Conservation (phyloP, 2,797 vertebrate genomes). For the Rachycentron canadum region DNA sequence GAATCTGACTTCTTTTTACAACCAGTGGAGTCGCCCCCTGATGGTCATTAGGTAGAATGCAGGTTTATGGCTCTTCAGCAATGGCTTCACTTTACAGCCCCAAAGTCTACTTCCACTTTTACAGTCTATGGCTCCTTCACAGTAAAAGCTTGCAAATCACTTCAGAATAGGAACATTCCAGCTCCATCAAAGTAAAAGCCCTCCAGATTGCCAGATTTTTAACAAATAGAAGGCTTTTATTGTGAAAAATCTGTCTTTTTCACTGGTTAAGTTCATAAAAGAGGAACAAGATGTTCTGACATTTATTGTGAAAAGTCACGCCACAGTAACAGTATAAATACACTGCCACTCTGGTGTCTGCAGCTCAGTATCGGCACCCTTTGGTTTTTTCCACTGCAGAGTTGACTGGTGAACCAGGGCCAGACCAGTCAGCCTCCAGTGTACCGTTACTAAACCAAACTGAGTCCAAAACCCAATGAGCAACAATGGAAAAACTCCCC, state of each 20-base stretch:
- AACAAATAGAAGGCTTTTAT: background rate
- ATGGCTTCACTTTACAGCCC: no score
- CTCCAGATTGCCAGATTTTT: no score
- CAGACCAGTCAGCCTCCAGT: slow-evolving; percentile 24
- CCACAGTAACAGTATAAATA: background rate
- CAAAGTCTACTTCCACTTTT: no score
- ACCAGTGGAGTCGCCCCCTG: no score
- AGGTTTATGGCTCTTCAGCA: no score
- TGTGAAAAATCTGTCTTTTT: background rate
- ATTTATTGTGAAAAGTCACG: background rate
- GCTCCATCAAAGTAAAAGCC: no score
- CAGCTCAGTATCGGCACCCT: slow-evolving; percentile 13
- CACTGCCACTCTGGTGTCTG: background rate
- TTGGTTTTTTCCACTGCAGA: slow-evolving; percentile 33
- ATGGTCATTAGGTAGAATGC: no score
- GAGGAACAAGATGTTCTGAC: background rate
- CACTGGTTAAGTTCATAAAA: no score
- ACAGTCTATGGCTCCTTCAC: no score
- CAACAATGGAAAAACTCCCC: slow-evolving; percentile 44
- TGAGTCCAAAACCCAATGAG: slow-evolving; percentile 31
- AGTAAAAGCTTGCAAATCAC: no score
- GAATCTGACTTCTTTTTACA: no score
- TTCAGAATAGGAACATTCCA: no score
- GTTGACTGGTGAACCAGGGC: slow-evolving; percentile 11
- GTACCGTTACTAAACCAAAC: slow-evolving; percentile 27